A percentile compares a stretch with the other conserved stretches of the same genome.
These are phyloP conservation scores for Nasonia giraulti DNA, from an alignment of 1,140 invertebrate genomes.

Conservation along the genomic window DNA sequence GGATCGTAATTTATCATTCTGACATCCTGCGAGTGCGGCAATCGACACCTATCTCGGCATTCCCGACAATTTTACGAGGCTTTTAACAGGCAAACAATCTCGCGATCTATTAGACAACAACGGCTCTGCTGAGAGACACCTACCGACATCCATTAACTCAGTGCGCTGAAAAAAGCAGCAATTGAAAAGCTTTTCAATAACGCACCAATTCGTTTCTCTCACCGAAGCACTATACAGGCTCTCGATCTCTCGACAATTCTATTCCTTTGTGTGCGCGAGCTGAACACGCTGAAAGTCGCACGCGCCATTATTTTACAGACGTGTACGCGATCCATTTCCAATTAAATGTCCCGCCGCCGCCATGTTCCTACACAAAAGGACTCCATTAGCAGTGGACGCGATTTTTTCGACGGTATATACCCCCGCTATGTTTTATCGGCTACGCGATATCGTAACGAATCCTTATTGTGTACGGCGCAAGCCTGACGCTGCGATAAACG, in stretches of 20 bases:
- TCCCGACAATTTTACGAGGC: not conserved
- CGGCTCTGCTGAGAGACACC: too few species aligned
- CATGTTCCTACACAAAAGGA: not conserved
- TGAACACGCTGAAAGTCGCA: not conserved
- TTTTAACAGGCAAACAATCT: not conserved
- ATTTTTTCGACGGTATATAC: conserved; percentile 1
- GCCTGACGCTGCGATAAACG: too few species aligned
- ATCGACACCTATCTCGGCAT: not conserved
- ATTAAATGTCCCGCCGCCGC: not conserved
- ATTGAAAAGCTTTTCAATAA: not conserved
- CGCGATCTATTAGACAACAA: not conserved
- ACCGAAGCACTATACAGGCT: too few species aligned
- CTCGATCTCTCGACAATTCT: not conserved
- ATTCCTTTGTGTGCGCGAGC: not conserved
- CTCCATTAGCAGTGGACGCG: not conserved
- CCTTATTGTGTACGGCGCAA: too few species aligned
- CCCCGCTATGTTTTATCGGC: not conserved
- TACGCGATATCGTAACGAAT: not conserved
- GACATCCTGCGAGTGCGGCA: not conserved
- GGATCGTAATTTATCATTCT: not conserved
- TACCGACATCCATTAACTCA: not conserved
- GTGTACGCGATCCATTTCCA: not conserved
- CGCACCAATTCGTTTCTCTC: not conserved
- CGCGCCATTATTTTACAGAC: not conserved
- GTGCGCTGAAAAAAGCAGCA: not conserved